Evolutionary conservation across 2,113 vertebrate species (phyloP).

Genomic region (Cyanoramphus novaezelandiae): DNA sequence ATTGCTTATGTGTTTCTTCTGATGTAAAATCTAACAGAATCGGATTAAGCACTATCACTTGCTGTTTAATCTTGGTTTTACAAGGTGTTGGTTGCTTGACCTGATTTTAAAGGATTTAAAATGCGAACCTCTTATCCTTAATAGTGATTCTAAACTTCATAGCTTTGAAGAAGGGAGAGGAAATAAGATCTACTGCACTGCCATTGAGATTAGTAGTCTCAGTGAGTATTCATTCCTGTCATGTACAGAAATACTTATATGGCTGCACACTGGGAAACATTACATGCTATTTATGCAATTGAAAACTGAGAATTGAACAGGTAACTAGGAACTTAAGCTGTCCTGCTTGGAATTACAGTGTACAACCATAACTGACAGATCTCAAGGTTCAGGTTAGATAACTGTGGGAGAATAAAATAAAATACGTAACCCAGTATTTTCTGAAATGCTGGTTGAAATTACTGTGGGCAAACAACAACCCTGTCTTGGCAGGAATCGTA

Average conservation of each 20-base stretch:
- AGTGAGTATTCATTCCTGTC: not conserved
- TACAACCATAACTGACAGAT: not conserved
- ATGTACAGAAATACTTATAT: constrained; percentile 20
- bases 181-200: not conserved
- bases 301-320: constrained; percentile 11
- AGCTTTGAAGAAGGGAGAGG: not conserved
- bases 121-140: constrained; percentile 43
- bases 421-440: not conserved
- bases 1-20: not conserved
- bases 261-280: constrained; percentile 2
- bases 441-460: not conserved
- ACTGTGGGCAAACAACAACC: not conserved
- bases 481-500: not conserved
- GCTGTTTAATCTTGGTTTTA: constrained; percentile 67
- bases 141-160: not conserved
- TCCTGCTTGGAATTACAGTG: not conserved
- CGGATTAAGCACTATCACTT: constrained; percentile 61
- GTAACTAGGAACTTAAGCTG: not conserved
- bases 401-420: not conserved
- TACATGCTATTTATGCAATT: constrained; percentile 24
- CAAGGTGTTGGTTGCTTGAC: constrained; percentile 50
- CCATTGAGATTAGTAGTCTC: not conserved
- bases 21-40: constrained; percentile 52
- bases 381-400: not conserved
- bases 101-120: constrained; percentile 62